Evolutionary conservation across 2,113 vertebrate genomes (phyloP), one percentile per base, ranked within the genome.

Genomic region (Prinia subflava): DNA sequence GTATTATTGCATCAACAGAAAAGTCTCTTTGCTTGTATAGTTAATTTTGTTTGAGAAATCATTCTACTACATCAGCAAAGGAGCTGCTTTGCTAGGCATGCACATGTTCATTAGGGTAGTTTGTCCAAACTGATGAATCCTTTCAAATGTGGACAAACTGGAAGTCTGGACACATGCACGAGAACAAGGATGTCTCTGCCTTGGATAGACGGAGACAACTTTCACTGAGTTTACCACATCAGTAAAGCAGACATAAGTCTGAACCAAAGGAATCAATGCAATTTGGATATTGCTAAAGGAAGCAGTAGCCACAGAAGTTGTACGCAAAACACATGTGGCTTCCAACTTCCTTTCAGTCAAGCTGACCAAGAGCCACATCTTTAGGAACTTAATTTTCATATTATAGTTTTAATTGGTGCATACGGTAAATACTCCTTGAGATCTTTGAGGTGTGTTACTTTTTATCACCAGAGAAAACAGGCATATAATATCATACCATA

Each of bases 341-440:
- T 93, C 57, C 78, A 81, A 80, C 25, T 50, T 77, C 79, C 65
- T 89, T 28, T 15, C 17, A 59, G 41, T 63, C 73, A 77, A 81
- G 49, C 12, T 94, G 79, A 70, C 33, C 16, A 79, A 79, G 35
- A 92, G 59, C 73, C 12, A 50, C 7, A 56, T 67, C 9, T 80
- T 91, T 64, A 89, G 31, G 25, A 94, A 71, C 10, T 68, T 44
- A 49, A 19, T 81, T 94, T 87, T 91, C 25, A 39, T 68, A 60
- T 22, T 53, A 60, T 2, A 93, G 35, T 90, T 96, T 96, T 96
- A 97, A 96, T 97, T 97, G 95, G 94, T 96, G 94, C 95, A 94
- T 49, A 90, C 21, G 20, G 73, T 84, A 85, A 91, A 93, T 95
- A 90, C 17, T 74, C 28, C 76, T 94, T 96, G 87, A 95, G 83